Percentiles rank a stretch among this genome's conserved stretches.
These are phyloP conservation scores for Vultur gryphus DNA, from an alignment of 2,797 vertebrate species.

Conservation along the genomic window DNA sequence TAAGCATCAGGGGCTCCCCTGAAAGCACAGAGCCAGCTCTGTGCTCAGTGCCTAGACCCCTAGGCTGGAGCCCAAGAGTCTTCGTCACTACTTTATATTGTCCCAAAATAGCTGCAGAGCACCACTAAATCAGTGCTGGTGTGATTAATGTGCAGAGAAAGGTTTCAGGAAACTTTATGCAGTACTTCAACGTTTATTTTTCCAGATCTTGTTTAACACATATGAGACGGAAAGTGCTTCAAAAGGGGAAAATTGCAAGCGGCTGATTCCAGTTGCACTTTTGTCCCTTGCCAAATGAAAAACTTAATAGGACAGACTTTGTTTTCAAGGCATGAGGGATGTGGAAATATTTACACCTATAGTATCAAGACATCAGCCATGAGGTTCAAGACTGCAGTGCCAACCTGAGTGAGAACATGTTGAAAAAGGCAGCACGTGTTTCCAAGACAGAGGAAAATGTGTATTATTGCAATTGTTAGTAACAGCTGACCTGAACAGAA, in stretches of 20 bases:
- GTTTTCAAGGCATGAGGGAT: conserved; percentile 9
- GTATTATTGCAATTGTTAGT: not conserved
- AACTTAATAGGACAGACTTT: not conserved
- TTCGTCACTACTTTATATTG: not conserved
- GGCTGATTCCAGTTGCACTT: conserved; percentile 3
- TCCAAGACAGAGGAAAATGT: not conserved
- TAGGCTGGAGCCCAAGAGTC: not conserved
- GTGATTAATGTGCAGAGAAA: not conserved
- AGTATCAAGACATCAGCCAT: not conserved
- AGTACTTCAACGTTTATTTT: not conserved
- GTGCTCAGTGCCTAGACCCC: not conserved
- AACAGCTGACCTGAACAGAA: not conserved
- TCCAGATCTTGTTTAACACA: conserved; percentile 11
- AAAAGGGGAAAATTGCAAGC: conserved; percentile 8
- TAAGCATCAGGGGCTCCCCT: not conserved
- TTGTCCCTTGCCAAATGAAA: not conserved
- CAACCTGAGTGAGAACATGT: not conserved
- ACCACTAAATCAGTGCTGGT: not conserved
- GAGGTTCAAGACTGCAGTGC: not conserved
- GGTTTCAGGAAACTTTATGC: not conserved
- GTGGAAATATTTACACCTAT: conserved; percentile 25
- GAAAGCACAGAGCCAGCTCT: conserved; percentile 9
- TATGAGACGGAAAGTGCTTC: conserved; percentile 15
- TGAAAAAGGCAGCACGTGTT: not conserved
- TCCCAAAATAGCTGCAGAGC: not conserved